A percentile compares a stretch with the other conserved stretches of the same genome.
Evolutionary conservation across 2,797 vertebrate genomes (phyloP).

Genomic region (Sylvilagus floridanus): DNA sequence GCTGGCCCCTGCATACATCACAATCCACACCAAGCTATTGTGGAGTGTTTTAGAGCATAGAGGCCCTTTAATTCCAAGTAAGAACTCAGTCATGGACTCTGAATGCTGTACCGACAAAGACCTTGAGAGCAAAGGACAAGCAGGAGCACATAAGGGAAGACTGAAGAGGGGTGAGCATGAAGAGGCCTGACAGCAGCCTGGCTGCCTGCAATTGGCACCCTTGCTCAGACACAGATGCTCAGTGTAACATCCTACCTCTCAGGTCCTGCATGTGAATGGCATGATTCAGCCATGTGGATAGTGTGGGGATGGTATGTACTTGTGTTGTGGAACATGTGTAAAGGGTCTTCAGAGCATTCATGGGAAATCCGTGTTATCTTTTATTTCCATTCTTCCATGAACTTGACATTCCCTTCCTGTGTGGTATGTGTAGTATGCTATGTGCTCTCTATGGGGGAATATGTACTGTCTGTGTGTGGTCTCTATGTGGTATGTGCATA

Average conservation of each 20-base stretch:
- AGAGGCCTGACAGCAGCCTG: background rate
- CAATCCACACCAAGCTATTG: background rate
- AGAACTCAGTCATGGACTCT: background rate
- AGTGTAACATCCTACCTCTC: background rate
- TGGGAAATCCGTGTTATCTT: too few species aligned
- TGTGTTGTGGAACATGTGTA: too few species aligned
- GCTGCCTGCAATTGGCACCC: background rate
- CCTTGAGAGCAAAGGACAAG: background rate
- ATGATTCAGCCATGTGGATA: background rate
- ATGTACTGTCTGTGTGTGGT: background rate
- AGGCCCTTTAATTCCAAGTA: background rate
- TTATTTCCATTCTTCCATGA: too few species aligned
- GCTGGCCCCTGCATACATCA: rapidly evolving
- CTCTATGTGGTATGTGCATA: too few species aligned
- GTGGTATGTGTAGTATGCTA: too few species aligned
- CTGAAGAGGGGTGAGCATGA: background rate
- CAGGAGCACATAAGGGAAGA: background rate
- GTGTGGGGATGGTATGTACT: background rate
- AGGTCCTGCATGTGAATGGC: background rate
- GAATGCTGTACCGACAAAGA: background rate
- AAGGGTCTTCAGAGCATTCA: too few species aligned
- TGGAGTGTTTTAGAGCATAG: background rate
- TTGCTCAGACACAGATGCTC: background rate
- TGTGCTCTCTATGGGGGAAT: background rate
- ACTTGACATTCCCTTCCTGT: too few species aligned